Evolutionary conservation across 2,888 invertebrate genomes (phyloP), one percentile per base, ranked within the genome.

Genomic region (Andrena camellia): DNA sequence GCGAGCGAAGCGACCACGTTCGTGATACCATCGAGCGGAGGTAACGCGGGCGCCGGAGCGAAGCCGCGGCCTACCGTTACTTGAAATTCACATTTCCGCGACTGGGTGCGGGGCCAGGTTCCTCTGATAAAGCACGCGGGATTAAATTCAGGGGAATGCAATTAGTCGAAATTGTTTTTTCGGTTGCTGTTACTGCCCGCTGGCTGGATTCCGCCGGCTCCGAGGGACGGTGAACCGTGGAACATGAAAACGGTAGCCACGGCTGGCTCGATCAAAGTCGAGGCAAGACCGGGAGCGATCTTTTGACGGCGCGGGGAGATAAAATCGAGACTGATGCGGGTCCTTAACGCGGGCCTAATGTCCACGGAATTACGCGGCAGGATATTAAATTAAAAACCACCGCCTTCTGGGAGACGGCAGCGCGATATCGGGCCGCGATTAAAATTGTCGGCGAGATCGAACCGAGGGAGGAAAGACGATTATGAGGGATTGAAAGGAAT

Each of bases 201-300:
- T 3, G 23, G 26, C n/a, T 31, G 48, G 35, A 48, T 48, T 50
- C 71, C 60, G 33, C 17, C 62, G 50, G 20, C 64, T 33, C 31
- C 31, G 20, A n/a, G 17, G 66, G 48, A 10, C 13, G 62, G 68
- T 42, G 31, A 23, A 48, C 10, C 52, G 42, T 57, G n/a, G 52
- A 60, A 70, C 66, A 62, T 8, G 75, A 50, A 83, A 72, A 73
- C 69, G 42, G 75, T 73, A 75, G 66, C 68, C 26, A 6, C 31
- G 70, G 42, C 77, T 82, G 88, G 83, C 90, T 91, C 91, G 90
- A 92, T 93, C 91, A 91, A 91, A 92, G 92, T 90, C 91, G 87
- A 75, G 64, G 81, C 66, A 88, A 88, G 81, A 88, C 87, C 89
- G 62, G 89, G 71, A 88, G 89, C 89, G 66, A 83, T 87, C 78